Base-by-base conservation (phyloP, 2,888 invertebrate species). In the Carcina quercana region DNA sequence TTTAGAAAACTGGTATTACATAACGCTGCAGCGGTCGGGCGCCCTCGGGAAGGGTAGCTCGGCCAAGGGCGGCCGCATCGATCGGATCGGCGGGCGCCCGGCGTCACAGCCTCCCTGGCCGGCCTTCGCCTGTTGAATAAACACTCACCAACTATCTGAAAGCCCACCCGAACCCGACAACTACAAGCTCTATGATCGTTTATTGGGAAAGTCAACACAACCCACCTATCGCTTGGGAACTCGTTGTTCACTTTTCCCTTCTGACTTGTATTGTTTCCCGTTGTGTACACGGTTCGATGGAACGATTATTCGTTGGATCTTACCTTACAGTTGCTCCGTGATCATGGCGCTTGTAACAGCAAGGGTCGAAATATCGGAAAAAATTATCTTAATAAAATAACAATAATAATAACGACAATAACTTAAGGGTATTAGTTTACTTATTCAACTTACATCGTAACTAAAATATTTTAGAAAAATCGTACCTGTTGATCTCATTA, bases 31-130 rank as follows among this genome's bases (percentile, higher is more conserved):
- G 64, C 58, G 61, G 53, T 45, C 57, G 53, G n/a, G 56, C 53
- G 68, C 68, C 70, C 69, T 65, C 64, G 55, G 50, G 38, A 49
- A 48, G 67, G 63, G 62, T 48, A 61, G 68, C 57, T 64, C 61
- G 78, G 72, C 79, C 82, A 80, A 80, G 82, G 80, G 72, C 79
- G 70, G 53, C 61, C 57, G 54, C 59, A 79, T 76, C 64, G 80
- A 67, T 67, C 63, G 45, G 31, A 47, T 46, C 47, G 41, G 48
- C 45, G 42, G 47, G 51, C 51, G 54, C 61, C 57, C 66, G 49
- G 53, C 60, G 66, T 61, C 61, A 55, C 48, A 45, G 35, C 45
- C 34, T 37, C 35, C 41, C 38, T 31, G 35, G 34, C 42, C 35
- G 11, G 25, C 15, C 25, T 14, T 43, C 40, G 56, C 56, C 58